Evolutionary conservation across 2,888 invertebrate genomes (phyloP), one percentile per base, ranked within the genome.

Genomic region (Meteorus cinctellus): DNA sequence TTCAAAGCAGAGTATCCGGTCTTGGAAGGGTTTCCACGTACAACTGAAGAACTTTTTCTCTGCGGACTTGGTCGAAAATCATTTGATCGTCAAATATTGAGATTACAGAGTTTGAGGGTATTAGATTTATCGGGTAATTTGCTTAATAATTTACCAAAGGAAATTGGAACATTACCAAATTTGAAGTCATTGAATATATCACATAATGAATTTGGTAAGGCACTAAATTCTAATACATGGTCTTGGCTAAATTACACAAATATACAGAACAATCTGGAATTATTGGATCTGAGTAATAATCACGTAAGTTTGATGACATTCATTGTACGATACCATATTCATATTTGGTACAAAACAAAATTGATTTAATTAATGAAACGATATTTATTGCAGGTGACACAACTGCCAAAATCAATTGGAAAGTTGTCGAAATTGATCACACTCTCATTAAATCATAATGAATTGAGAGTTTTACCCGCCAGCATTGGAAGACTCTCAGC

Each of bases 121-220:
- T 90, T 96, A 67, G 93, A 96, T 90, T 89, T 96, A 76, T 93
- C 93, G 78, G 90, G 93, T 76, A 96, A 96, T 91, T 91, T 91
- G 78, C 92, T 96, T 69, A 92, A 92, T 78, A 92, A 91, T 84
- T 89, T 96, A 69, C 96, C 96, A 1, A 90, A 91, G 19, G 95
- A 94, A 86, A 87, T 96, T 80, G 94, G 94, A 82, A 90, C 91
- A 1, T 90, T 96, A 84, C 91, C 92, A 0, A 91, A 90, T 83
- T 87, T 96, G 70, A 90, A 89, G 77, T 93, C 94, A 84, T 85
- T 96, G 12, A 90, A 93, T 86, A 82, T 96, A 29, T 90, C 93
- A 0, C 90, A 92, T 75, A 96, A 96, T 90, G 87, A 89, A 63
- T 90, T 96, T 41, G 93, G 94, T 24, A 91, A 91, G 77, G 85